Evolutionary conservation across 1,140 invertebrate genomes (phyloP).

Genomic region (Lutraria rhynchaena): DNA sequence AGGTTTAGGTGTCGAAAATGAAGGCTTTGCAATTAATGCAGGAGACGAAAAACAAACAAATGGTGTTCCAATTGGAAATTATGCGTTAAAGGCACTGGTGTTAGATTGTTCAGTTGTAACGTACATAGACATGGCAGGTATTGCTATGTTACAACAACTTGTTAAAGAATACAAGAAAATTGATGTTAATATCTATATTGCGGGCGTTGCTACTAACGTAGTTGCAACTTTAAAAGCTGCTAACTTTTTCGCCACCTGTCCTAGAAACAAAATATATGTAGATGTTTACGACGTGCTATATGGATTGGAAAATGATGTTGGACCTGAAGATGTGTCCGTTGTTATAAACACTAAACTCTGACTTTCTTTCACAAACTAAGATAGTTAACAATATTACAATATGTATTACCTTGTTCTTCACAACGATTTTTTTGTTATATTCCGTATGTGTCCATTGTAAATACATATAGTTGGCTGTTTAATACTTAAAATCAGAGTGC

Average conservation of each 20-base stretch:
- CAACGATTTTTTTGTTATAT: too few species aligned
- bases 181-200: slow-evolving; percentile 54
- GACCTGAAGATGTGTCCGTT: too few species aligned
- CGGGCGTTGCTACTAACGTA: not conserved
- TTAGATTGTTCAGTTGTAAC: slow-evolving; percentile 76
- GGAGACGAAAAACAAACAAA: slow-evolving; percentile 41
- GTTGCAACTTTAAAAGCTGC: not conserved
- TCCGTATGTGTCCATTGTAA: too few species aligned
- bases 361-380: too few species aligned
- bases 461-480: too few species aligned
- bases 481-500: too few species aligned
- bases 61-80: slow-evolving; percentile 1
- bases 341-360: too few species aligned
- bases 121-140: slow-evolving; percentile 76
- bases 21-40: not conserved
- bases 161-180: slow-evolving; percentile 59
- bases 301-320: too few species aligned
- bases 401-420: too few species aligned
- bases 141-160: slow-evolving; percentile 71
- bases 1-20: not conserved
- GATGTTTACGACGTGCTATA: slow-evolving; percentile 52
- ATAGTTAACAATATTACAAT: too few species aligned
- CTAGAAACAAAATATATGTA: slow-evolving; percentile 8
- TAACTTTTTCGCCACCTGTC: slow-evolving; percentile 29
- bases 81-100: slow-evolving; percentile 60